Conservation (phyloP, 1,140 invertebrate genomes). For the Apis dorsata region DNA sequence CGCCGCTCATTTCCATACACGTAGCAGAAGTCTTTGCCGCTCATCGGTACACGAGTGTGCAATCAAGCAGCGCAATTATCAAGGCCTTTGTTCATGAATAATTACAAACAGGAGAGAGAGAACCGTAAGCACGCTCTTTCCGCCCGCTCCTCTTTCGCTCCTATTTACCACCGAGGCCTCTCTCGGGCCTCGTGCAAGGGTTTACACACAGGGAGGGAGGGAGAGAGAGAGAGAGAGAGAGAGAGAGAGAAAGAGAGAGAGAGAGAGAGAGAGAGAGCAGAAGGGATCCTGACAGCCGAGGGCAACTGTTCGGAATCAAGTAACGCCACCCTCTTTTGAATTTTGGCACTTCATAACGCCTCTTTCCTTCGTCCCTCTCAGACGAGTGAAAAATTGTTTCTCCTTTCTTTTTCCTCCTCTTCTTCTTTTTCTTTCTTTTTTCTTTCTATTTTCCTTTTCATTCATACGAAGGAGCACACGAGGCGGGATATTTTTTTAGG, state of each 20-base stretch:
- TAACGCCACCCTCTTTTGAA: slow-evolving; percentile 39
- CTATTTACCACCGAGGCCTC: slow-evolving; percentile 47
- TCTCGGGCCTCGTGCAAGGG: slow-evolving; percentile 29
- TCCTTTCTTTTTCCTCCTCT: neutral
- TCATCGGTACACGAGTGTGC: slow-evolving; percentile 71
- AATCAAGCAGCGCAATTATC: slow-evolving; percentile 75
- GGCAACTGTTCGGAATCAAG: slow-evolving; percentile 62
- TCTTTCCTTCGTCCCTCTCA: neutral
- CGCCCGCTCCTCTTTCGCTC: slow-evolving; percentile 52
- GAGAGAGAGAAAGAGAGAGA: too few relatives aligned
- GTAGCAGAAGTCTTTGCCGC: slow-evolving; percentile 64
- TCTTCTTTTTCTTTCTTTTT: neutral
- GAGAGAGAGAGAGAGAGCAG: neutral
- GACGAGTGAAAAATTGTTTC: neutral
- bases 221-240: too few relatives aligned
- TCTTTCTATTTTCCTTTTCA: neutral
- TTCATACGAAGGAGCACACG: too few relatives aligned
- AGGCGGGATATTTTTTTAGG: neutral
- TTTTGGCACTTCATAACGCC: slow-evolving; percentile 31
- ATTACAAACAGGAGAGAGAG: slow-evolving; percentile 70
- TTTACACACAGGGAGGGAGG: neutral
- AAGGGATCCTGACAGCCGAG: slow-evolving; percentile 31
- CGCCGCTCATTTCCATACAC: slow-evolving; percentile 71
- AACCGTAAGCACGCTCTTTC: slow-evolving; percentile 55
- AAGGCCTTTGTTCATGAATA: slow-evolving; percentile 75